Percentiles rank a stretch among this genome's conserved stretches.
These are phyloP conservation scores for Motacilla alba DNA, from an alignment of 2,113 vertebrate genomes.

Conservation along the genomic window DNA sequence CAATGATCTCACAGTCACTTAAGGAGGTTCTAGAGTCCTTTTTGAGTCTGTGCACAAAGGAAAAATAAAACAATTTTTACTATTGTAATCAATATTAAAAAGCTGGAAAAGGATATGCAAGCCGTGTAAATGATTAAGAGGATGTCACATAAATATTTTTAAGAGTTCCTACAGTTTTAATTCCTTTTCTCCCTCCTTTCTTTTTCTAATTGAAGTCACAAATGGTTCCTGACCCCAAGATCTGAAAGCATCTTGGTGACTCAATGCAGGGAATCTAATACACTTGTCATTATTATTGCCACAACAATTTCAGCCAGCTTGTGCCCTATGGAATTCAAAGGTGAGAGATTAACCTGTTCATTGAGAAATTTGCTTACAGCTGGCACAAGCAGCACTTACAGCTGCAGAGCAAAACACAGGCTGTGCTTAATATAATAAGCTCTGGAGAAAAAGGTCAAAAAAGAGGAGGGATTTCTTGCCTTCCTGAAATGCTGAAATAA, in stretches of 20 bases:
- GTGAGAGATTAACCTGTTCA: not conserved
- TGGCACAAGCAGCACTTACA: not conserved
- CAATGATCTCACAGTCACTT: not conserved
- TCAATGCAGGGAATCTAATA: rapidly evolving
- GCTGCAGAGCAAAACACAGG: not conserved
- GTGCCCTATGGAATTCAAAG: not conserved
- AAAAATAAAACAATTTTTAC: not conserved
- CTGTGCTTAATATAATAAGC: not conserved
- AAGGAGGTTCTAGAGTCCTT: not conserved
- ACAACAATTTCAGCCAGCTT: not conserved
- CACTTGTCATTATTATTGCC: not conserved
- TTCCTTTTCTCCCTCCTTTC: not conserved
- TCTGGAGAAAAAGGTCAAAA: not conserved
- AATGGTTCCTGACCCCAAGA: not conserved
- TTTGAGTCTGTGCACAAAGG: not conserved
- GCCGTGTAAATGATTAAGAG: not conserved
- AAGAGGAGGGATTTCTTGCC: not conserved
- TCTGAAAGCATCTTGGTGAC: not conserved
- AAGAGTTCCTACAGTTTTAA: not conserved
- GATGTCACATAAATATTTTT: not conserved
- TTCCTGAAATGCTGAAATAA: not conserved
- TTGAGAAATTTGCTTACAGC: not conserved
- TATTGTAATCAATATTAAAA: not conserved
- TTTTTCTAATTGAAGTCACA: not conserved
- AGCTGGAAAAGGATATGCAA: not conserved